A percentile compares a stretch with the other conserved stretches of the same genome.
These are phyloP conservation scores for Labrus mixtus DNA, from an alignment of 2,113 vertebrate species.

Conservation along the genomic window DNA sequence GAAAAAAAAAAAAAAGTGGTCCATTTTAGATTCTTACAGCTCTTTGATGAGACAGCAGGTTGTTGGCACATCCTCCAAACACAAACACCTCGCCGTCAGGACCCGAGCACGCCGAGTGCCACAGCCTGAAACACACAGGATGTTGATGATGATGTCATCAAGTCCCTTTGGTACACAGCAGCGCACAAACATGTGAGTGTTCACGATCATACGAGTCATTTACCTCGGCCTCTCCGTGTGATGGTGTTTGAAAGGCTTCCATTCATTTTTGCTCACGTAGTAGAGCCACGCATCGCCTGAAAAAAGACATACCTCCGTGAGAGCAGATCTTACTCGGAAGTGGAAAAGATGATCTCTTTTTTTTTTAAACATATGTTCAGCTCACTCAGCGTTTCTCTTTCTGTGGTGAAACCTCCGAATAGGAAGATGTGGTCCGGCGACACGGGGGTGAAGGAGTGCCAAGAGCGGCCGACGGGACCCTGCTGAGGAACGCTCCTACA, in stretches of 20 bases:
- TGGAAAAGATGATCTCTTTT: neutral
- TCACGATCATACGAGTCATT: neutral
- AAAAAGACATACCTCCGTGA: conserved; percentile 28
- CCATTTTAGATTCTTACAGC: conserved; percentile 86
- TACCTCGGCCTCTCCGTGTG: conserved; percentile 93
- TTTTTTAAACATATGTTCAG: conserved; percentile 18
- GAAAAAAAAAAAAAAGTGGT: neutral
- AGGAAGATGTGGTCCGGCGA: conserved; percentile 94
- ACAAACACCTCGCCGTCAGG: conserved; percentile 95
- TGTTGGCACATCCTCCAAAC: conserved; percentile 98
- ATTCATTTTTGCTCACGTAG: conserved; percentile 92
- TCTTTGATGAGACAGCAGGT: conserved; percentile 91
- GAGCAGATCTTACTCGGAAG: neutral
- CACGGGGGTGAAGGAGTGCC: conserved; percentile 94
- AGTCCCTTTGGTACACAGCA: neutral
- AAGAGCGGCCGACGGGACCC: conserved; percentile 90
- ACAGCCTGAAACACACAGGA: conserved; percentile 84
- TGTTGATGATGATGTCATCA: neutral
- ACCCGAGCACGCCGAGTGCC: conserved; percentile 95
- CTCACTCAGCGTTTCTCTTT: conserved; percentile 95
- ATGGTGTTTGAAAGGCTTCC: conserved; percentile 92
- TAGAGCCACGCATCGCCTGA: conserved; percentile 97
- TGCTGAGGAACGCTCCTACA: conserved; percentile 81
- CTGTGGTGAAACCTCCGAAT: conserved; percentile 97
- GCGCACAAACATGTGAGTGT: neutral